These are phyloP conservation scores for Apodemia hepburni DNA, from an alignment of 2,888 invertebrate genomes.

Conservation along the genomic window DNA sequence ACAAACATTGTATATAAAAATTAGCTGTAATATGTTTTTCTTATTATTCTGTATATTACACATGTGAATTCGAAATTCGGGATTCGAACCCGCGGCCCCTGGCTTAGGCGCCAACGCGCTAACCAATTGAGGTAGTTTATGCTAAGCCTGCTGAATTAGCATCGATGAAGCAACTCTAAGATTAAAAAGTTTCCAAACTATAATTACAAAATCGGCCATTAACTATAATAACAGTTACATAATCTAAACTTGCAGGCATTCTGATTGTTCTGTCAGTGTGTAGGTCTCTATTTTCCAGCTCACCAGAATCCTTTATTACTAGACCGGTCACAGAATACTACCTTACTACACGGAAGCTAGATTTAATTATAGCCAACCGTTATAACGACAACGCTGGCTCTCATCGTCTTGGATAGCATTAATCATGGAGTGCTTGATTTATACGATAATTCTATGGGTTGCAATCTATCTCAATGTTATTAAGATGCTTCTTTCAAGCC, in stretches of 20 bases:
- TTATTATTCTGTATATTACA: too few species aligned
- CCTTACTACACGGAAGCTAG: slow-evolving; percentile 62
- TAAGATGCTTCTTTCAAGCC: slow-evolving; percentile 49
- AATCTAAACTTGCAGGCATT: neutral
- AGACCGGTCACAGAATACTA: slow-evolving; percentile 32
- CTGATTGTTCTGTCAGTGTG: neutral
- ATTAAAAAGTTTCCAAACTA: slow-evolving; percentile 5
- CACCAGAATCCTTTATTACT: slow-evolving; percentile 23
- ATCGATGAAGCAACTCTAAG: too few species aligned
- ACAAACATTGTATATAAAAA: too few species aligned
- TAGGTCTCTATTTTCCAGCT: slow-evolving; percentile 25
- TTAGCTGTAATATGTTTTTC: too few species aligned
- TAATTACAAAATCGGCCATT: neutral
- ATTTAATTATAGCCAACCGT: slow-evolving; percentile 73
- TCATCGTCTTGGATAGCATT: slow-evolving; percentile 59
- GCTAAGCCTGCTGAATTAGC: too few species aligned
- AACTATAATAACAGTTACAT: slow-evolving; percentile 1
- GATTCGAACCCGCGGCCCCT: too few species aligned
- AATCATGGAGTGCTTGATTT: slow-evolving; percentile 71
- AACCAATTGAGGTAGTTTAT: too few species aligned
- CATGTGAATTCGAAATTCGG: too few species aligned
- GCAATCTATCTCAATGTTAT: slow-evolving; percentile 52
- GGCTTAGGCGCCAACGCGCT: too few species aligned
- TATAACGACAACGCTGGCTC: slow-evolving; percentile 59
- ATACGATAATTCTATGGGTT: slow-evolving; percentile 68